phyloP scores from a whole-genome alignment of 1,140 invertebrate species.

The Bombus huntii region DNA sequence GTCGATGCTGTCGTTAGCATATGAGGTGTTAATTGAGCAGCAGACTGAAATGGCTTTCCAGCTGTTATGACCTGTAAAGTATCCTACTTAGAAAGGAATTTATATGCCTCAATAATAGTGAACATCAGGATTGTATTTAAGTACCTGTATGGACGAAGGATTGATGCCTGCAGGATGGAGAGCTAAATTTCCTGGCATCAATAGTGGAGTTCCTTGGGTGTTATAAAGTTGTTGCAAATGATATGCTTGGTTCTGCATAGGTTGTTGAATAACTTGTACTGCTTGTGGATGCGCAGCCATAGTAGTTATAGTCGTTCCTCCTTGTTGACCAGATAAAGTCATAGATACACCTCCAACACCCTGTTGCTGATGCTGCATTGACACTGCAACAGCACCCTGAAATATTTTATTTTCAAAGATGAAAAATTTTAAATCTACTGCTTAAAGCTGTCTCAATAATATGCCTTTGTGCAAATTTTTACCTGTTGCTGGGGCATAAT shows the following conservation, averaged over 20 bases:
- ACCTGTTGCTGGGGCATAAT: slow-evolving; percentile 84
- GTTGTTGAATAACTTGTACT: slow-evolving; percentile 92
- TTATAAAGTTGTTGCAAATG: slow-evolving; percentile 90
- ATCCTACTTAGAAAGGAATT: slow-evolving; percentile 18
- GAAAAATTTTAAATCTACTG: neutral
- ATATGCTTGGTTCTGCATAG: slow-evolving; percentile 89
- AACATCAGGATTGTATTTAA: neutral
- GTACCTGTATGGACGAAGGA: slow-evolving; percentile 90
- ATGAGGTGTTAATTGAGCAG: slow-evolving; percentile 89
- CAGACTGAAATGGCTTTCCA: slow-evolving; percentile 90
- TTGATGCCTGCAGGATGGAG: slow-evolving; percentile 89
- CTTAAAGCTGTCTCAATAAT: slow-evolving; percentile 42
- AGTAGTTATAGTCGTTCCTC: slow-evolving; percentile 79
- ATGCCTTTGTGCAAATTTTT: slow-evolving; percentile 59
- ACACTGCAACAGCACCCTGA: slow-evolving; percentile 78
- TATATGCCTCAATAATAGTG: neutral
- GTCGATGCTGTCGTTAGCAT: slow-evolving; percentile 88
- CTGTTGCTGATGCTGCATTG: slow-evolving; percentile 84
- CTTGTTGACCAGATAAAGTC: slow-evolving; percentile 79
- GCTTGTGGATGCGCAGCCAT: slow-evolving; percentile 81
- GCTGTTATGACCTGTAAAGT: slow-evolving; percentile 87
- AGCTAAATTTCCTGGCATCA: slow-evolving; percentile 91
- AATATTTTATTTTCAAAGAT: slow-evolving; percentile 57
- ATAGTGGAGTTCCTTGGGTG: slow-evolving; percentile 87
- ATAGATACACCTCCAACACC: slow-evolving; percentile 82